phyloP scores from a whole-genome alignment of 2,888 invertebrate species.

The Macrostomum cliftonense region DNA sequence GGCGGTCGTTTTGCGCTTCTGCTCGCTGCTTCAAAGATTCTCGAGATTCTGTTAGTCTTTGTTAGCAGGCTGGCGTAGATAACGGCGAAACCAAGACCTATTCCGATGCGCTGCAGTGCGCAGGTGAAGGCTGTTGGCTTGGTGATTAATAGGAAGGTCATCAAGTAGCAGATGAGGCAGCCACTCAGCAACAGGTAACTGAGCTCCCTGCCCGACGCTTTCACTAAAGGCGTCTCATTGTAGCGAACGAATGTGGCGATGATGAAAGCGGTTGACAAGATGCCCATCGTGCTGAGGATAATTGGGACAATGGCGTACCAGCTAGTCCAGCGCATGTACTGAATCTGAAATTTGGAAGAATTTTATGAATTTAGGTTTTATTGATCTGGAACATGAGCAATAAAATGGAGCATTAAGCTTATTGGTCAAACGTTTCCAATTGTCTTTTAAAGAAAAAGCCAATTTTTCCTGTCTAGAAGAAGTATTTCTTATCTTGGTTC shows the following conservation, averaged over 20 bases:
- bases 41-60: conserved; percentile 48
- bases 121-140: conserved; percentile 45
- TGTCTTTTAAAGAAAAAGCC: too few relatives aligned
- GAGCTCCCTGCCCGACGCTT: conserved; percentile 47
- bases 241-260: conserved; percentile 47
- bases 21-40: conserved; percentile 49
- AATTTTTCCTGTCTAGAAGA: too few relatives aligned
- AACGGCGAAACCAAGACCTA: conserved; percentile 37
- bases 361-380: too few relatives aligned
- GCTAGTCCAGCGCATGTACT: conserved; percentile 21
- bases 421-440: too few relatives aligned
- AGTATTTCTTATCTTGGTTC: too few relatives aligned
- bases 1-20: conserved; percentile 47
- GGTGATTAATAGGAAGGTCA: conserved; percentile 47
- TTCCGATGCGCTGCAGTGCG: conserved; percentile 32
- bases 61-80: conserved; percentile 50
- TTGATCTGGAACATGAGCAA: too few relatives aligned
- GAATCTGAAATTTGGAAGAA: not conserved
- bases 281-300: conserved; percentile 45
- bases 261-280: conserved; percentile 45
- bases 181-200: conserved; percentile 48
- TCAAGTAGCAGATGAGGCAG: conserved; percentile 47
- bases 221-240: conserved; percentile 50
- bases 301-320: conserved; percentile 46
- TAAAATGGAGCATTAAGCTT: too few relatives aligned